Evolutionary conservation across 2,888 invertebrate species (phyloP).

Genomic region (Furcula furcula): DNA sequence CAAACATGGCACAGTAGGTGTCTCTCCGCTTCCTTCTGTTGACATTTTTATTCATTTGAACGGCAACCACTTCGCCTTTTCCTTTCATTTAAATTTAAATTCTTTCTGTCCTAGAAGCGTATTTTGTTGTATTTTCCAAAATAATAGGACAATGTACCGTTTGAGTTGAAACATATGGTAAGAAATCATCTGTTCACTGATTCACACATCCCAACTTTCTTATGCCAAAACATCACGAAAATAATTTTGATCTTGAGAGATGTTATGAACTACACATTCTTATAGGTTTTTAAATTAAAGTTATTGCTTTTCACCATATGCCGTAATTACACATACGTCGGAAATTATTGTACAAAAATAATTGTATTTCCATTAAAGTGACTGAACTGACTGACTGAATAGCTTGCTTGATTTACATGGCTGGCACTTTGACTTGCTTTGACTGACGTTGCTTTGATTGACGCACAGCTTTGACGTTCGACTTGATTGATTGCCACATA

Average conservation of each 20-base stretch:
- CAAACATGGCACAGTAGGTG: conserved; percentile 72
- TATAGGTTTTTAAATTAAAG: conserved; percentile 30
- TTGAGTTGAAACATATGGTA: conserved; percentile 71
- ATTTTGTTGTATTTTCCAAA: conserved; percentile 35
- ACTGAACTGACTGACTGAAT: conserved; percentile 35
- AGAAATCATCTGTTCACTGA: conserved; percentile 69
- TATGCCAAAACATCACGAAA: conserved; percentile 42
- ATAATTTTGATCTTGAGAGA: conserved; percentile 31
- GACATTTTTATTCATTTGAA: conserved; percentile 86
- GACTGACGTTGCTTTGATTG: background rate
- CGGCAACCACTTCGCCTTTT: conserved; percentile 54
- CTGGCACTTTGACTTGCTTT: conserved; percentile 11
- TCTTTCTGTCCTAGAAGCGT: conserved; percentile 40
- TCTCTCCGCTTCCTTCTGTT: conserved; percentile 84
- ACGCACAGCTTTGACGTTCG: no score
- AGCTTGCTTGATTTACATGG: conserved; percentile 2
- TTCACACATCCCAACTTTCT: conserved; percentile 59
- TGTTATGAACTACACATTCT: conserved; percentile 33
- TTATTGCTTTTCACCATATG: conserved; percentile 40
- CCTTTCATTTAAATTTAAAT: conserved; percentile 72
- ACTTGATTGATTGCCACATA: no score
- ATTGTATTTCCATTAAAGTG: no score
- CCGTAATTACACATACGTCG: conserved; percentile 47
- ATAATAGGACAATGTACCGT: conserved; percentile 45
- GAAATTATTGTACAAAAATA: no score